Conservation (phyloP, 2,888 invertebrate species). For the Volucella bombylans region DNA sequence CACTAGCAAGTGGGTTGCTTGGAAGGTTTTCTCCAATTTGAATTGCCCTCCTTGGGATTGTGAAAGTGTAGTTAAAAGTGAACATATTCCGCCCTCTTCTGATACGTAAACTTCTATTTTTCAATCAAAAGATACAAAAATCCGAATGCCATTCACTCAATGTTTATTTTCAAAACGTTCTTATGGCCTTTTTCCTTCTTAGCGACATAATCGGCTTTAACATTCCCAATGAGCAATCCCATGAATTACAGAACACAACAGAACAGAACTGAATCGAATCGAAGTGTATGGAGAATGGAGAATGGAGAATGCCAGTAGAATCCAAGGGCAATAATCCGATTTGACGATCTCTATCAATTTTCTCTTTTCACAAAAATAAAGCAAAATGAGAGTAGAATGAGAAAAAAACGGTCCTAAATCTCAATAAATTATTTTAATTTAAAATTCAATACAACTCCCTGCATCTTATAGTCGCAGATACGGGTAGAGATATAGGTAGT, state of each 20-base stretch:
- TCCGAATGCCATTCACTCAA: neutral
- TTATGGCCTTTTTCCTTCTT: slow-evolving; percentile 44
- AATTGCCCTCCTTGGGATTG: too few relatives aligned
- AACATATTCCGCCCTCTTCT: too few relatives aligned
- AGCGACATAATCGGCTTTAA: slow-evolving; percentile 60
- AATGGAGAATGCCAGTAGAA: slow-evolving; percentile 24
- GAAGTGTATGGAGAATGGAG: neutral
- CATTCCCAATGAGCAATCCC: slow-evolving; percentile 35
- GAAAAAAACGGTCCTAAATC: slow-evolving; percentile 17
- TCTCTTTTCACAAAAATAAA: slow-evolving; percentile 26
- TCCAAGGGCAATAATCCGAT: slow-evolving; percentile 63
- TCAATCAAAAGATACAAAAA: too few relatives aligned
- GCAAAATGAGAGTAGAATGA: slow-evolving; percentile 1
- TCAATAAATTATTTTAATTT: slow-evolving; percentile 69
- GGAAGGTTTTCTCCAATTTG: too few relatives aligned
- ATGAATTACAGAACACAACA: slow-evolving; percentile 33
- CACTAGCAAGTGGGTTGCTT: too few relatives aligned
- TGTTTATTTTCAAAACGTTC: slow-evolving; percentile 7
- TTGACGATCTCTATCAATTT: slow-evolving; percentile 54
- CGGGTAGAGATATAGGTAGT: neutral
- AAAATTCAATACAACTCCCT: slow-evolving; percentile 65
- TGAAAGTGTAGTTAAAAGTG: too few relatives aligned
- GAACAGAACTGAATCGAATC: slow-evolving; percentile 24
- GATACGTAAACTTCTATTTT: too few relatives aligned
- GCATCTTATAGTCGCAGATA: slow-evolving; percentile 27